Evolutionary conservation across 2,888 invertebrate genomes (phyloP), one percentile per base, ranked within the genome.

Genomic region (Cinara cedri): DNA sequence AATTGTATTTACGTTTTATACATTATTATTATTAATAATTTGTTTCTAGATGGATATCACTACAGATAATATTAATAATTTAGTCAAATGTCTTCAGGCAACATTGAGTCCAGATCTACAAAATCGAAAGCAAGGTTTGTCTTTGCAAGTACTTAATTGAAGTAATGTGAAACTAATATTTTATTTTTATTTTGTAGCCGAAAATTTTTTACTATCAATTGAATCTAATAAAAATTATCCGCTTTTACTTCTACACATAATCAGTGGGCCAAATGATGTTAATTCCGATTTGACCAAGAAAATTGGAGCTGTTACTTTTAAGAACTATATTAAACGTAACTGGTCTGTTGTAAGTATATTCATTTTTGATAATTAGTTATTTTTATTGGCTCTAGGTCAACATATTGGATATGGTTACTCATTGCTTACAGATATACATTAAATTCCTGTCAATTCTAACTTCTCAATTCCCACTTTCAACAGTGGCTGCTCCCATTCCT

Each of bases 321-420:
- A 99, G 86, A 99, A 99, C 86, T 98, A 93, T 85, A 91, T 98
- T 26, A 98, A 97, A 86, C 88, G 97, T 75, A 97, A 98, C 86
- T 99, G 99, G 99, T 90, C 90, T 84, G 89, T 92, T 84, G 94
- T 94, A 87, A 88, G 90, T 88, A 82, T 82, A 34, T 62, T 62
- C 46, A 44, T 72, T 75, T 11, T 44, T 46, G n/a, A 16, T 46
- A 42, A 54, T 63, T 51, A 51, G 14, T 2, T 19, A 55, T 6
- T 57, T 11, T n/a, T n/a, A n/a, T n/a, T n/a, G n/a, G n/a, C n/a
- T n/a, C n/a, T n/a, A n/a, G n/a, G n/a, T n/a, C n/a, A n/a, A n/a
- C n/a, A n/a, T n/a, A n/a, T n/a, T n/a, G n/a, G n/a, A n/a, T n/a
- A n/a, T n/a, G n/a, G n/a, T n/a, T n/a, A n/a, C n/a, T n/a, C n/a